phyloP scores from a whole-genome alignment of 2,113 vertebrate genomes.

The Trichomycterus rosablanca region DNA sequence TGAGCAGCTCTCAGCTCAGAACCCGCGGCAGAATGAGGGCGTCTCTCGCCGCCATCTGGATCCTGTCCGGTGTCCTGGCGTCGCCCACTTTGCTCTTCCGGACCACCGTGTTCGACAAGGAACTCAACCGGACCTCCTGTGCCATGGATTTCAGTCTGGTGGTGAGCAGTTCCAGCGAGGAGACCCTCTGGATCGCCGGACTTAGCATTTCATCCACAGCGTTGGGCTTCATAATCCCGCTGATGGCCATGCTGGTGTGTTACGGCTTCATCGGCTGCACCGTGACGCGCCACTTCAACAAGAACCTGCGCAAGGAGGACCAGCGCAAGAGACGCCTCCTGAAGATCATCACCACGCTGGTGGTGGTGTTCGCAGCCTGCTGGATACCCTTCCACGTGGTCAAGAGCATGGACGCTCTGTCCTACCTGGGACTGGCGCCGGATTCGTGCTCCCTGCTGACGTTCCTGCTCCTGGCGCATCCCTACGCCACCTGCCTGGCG shows the following conservation, averaged over 20 bases:
- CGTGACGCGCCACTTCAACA: constrained; percentile 76
- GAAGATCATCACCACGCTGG: constrained; percentile 76
- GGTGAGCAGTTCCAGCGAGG: constrained; percentile 40
- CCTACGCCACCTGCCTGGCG: constrained; percentile 79
- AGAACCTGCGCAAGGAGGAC: constrained; percentile 68
- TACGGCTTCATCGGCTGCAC: constrained; percentile 78
- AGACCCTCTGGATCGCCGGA: constrained; percentile 69
- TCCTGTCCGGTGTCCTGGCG: constrained; percentile 67
- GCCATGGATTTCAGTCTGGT: constrained; percentile 74
- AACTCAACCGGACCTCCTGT: constrained; percentile 66
- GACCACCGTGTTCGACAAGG: constrained; percentile 50
- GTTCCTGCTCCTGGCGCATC: constrained; percentile 71
- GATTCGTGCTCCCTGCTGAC: constrained; percentile 67
- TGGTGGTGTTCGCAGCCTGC: constrained; percentile 76
- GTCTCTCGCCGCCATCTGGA: constrained; percentile 66
- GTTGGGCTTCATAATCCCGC: constrained; percentile 75
- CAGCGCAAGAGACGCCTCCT: constrained; percentile 72
- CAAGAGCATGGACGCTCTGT: constrained; percentile 73
- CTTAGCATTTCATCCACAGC: constrained; percentile 74
- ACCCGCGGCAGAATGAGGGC: constrained; percentile 60
- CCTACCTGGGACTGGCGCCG: constrained; percentile 65
- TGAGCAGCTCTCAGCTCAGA: constrained; percentile 69
- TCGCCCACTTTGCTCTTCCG: constrained; percentile 75
- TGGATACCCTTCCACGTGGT: constrained; percentile 81
- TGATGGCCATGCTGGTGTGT: constrained; percentile 77